These are phyloP conservation scores for Cynoglossus semilaevis DNA, from an alignment of 2,113 vertebrate genomes.

Conservation along the genomic window DNA sequence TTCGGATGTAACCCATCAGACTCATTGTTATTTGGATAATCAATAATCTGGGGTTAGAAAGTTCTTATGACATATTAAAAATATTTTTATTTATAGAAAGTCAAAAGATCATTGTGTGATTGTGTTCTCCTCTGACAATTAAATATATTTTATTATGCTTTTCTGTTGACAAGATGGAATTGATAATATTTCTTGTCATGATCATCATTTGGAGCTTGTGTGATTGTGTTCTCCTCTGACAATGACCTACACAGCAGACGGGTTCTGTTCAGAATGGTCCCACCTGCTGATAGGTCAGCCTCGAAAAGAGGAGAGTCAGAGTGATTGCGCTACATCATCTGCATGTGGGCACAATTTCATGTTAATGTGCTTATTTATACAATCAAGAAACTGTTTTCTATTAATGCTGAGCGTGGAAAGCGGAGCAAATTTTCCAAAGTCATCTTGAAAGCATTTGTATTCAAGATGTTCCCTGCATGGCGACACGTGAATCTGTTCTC, in stretches of 20 bases:
- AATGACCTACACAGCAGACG: too few relatives aligned
- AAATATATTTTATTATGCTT: too few relatives aligned
- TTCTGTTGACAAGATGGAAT: too few relatives aligned
- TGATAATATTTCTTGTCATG: too few relatives aligned
- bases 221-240: too few relatives aligned
- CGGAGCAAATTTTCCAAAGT: slow-evolving; percentile 14
- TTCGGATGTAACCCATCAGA: too few relatives aligned
- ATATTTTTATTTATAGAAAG: too few relatives aligned
- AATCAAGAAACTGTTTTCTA: slow-evolving; percentile 17
- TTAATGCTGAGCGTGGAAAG: slow-evolving; percentile 26
- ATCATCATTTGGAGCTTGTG: slow-evolving; percentile 59
- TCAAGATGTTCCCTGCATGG: slow-evolving; percentile 48
- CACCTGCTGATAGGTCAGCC: slow-evolving; percentile 66
- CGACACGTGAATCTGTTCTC: slow-evolving; percentile 28
- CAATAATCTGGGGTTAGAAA: too few relatives aligned
- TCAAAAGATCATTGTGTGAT: too few relatives aligned
- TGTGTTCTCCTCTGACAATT: too few relatives aligned
- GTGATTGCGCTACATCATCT: slow-evolving; percentile 16
- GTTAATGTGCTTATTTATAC: slow-evolving; percentile 30
- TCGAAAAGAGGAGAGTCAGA: slow-evolving; percentile 63
- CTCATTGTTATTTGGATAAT: too few relatives aligned
- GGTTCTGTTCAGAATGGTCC: slow-evolving; percentile 69
- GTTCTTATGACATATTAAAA: too few relatives aligned
- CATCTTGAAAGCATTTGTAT: slow-evolving; percentile 40
- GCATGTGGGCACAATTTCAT: slow-evolving; percentile 31